Evolutionary conservation across 2,888 invertebrate genomes (phyloP).

Genomic region (Cheilosia variabilis): DNA sequence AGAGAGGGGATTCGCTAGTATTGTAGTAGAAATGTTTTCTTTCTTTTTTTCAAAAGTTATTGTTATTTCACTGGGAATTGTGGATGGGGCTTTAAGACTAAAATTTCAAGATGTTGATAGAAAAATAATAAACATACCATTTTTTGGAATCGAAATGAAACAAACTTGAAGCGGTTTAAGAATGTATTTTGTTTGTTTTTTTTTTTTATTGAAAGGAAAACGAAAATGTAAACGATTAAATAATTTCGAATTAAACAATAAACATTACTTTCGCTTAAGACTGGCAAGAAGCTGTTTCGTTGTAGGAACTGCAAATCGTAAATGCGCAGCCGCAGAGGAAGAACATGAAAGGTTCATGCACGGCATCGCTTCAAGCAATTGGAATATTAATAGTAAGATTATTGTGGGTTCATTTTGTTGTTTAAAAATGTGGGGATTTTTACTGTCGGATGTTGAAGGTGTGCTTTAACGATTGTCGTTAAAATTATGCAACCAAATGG

Average conservation of each 20-base stretch:
- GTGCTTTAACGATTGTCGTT: not conserved
- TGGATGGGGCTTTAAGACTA: constrained; percentile 16
- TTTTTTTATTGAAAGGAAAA: constrained; percentile 66
- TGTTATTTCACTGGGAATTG: not conserved
- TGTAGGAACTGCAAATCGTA: constrained; percentile 54
- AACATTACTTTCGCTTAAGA: constrained; percentile 74
- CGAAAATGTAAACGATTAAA: constrained; percentile 62
- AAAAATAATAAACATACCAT: constrained; percentile 68
- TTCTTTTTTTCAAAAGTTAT: constrained; percentile 12
- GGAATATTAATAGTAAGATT: constrained; percentile 35
- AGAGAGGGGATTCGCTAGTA: constrained; percentile 16
- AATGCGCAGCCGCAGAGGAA: constrained; percentile 46
- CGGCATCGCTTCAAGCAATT: constrained; percentile 71
- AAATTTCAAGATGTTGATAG: constrained; percentile 28
- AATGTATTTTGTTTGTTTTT: constrained; percentile 7
- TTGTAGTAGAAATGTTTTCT: constrained; percentile 20
- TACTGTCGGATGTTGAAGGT: constrained; percentile 19
- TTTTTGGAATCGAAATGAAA: constrained; percentile 71
- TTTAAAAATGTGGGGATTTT: constrained; percentile 22
- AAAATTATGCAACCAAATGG: not conserved
- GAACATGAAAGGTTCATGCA: constrained; percentile 73
- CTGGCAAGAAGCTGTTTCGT: constrained; percentile 71
- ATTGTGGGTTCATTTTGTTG: constrained; percentile 1
- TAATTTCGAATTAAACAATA: constrained; percentile 56
- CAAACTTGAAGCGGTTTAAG: constrained; percentile 71